These are phyloP conservation scores for Manis pentadactyla DNA, from an alignment of 2,797 vertebrate species.

Conservation along the genomic window DNA sequence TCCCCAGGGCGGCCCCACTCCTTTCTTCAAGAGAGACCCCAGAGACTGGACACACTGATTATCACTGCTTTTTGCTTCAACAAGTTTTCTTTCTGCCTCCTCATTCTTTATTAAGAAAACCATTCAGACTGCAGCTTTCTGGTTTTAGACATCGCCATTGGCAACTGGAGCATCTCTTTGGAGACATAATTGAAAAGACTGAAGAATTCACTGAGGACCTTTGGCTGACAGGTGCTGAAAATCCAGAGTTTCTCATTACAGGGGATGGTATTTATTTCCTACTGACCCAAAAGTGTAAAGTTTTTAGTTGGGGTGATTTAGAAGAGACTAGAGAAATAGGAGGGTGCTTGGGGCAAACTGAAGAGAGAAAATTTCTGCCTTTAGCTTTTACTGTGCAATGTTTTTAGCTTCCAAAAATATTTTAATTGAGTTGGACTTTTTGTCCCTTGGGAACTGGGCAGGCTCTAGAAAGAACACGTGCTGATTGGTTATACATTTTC, in stretches of 20 bases:
- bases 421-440: slow-evolving; percentile 38
- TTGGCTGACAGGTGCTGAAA: not conserved
- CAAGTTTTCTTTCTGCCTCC: not conserved
- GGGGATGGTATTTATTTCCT: slow-evolving; percentile 27
- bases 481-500: slow-evolving; percentile 58
- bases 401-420: slow-evolving; percentile 1
- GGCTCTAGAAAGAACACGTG: slow-evolving; percentile 56
- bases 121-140: slow-evolving; percentile 6
- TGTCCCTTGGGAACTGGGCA: slow-evolving; percentile 15
- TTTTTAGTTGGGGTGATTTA: slow-evolving; percentile 14
- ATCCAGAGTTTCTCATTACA: not conserved
- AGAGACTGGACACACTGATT: not conserved
- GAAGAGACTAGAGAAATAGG: not conserved
- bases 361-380: not conserved
- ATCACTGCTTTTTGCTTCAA: not conserved
- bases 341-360: not conserved
- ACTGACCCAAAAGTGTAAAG: not conserved
- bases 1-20: not conserved
- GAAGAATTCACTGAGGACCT: slow-evolving; percentile 8
- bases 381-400: slow-evolving; percentile 14
- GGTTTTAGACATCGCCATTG: not conserved
- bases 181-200: slow-evolving; percentile 49
- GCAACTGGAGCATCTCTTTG: not conserved
- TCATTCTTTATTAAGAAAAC: slow-evolving; percentile 52
- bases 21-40: not conserved